Base-by-base conservation (phyloP, 2,797 vertebrate species). In the Pygocentrus nattereri region DNA sequence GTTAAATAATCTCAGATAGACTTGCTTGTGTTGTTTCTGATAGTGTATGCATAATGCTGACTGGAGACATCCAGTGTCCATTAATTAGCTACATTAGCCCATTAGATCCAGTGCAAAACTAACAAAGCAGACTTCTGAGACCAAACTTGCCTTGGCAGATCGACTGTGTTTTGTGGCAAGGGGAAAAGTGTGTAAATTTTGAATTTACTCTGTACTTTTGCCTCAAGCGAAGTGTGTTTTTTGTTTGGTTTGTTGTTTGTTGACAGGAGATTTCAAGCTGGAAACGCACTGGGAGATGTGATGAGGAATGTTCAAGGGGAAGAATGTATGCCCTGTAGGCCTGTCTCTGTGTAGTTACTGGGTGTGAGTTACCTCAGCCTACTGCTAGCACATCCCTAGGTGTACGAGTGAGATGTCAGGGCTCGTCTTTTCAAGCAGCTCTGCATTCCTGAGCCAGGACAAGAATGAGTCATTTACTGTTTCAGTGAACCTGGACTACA, bases 371-470 rank as follows among this genome's bases (percentile, higher is more conserved):
- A 88, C 91, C 84, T 89, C 83, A 91, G 91, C 91, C 90, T 91
- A 91, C 87, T 84, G 54, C 34, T 4, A 0, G 81, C 64, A 19
- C 90, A 94, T 94, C 92, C 90, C 88, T 47, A 90, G 82, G 84
- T 81, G 0, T 47, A 82, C 89, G 90, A n/a, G 23, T 47, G 50
- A 67, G 76, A 56, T 89, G 94, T 94, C 89, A 72, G 73, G 89
- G 94, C 94, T 92, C 78, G 94, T 82, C 88, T 87, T 34, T 75
- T 87, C 74, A 83, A 78, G 64, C 15, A 19, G 21, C 73, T 80
- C 81, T 73, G 71, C 93, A 94, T 95, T 94, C 93, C 91, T 90
- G 76, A 86, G 56, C 82, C 65, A 27, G 93, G 90, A 91, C 87
- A 88, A 71, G 50, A 82, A 62, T 54, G 74, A 78, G 76, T 87